phyloP scores from a whole-genome alignment of 2,113 vertebrate genomes.

The Proterorhinus semilunaris region DNA sequence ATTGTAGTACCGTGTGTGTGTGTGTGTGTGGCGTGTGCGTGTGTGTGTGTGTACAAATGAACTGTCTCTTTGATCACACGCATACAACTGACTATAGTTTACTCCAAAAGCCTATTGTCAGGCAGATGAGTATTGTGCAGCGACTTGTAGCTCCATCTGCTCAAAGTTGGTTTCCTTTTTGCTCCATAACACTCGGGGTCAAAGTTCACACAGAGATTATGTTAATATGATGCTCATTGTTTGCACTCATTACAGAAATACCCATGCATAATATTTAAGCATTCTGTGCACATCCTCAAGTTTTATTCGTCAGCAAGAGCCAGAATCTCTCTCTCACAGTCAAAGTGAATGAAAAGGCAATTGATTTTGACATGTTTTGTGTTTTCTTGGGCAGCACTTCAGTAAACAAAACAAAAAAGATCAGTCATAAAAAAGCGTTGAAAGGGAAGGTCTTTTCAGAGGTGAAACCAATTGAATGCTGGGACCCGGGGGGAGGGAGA shows the following conservation, averaged over 20 bases:
- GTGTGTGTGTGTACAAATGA: neutral
- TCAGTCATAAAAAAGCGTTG: constrained; percentile 44
- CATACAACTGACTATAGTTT: constrained; percentile 1
- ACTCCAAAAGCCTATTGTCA: neutral
- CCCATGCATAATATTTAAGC: neutral
- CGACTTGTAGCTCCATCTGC: constrained; percentile 34
- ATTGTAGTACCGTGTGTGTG: too few relatives aligned
- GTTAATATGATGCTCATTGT: neutral
- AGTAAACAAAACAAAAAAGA: constrained; percentile 37
- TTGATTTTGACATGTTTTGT: constrained; percentile 23
- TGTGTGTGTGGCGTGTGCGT: too few relatives aligned
- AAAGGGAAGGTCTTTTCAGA: constrained; percentile 60
- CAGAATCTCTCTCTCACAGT: constrained; percentile 4
- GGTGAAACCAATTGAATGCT: constrained; percentile 41
- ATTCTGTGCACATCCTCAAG: neutral
- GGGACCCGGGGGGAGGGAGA: constrained; percentile 7
- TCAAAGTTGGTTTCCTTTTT: constrained; percentile 2
- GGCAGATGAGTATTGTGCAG: constrained; percentile 2
- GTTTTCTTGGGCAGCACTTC: constrained; percentile 29
- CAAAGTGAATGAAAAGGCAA: constrained; percentile 38
- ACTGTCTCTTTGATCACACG: neutral
- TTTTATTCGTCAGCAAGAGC: neutral
- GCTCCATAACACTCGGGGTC: neutral
- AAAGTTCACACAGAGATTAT: constrained; percentile 8
- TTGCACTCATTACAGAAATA: neutral